phyloP scores from a whole-genome alignment of 2,797 vertebrate genomes.

The Gadopsis bispinosus region DNA sequence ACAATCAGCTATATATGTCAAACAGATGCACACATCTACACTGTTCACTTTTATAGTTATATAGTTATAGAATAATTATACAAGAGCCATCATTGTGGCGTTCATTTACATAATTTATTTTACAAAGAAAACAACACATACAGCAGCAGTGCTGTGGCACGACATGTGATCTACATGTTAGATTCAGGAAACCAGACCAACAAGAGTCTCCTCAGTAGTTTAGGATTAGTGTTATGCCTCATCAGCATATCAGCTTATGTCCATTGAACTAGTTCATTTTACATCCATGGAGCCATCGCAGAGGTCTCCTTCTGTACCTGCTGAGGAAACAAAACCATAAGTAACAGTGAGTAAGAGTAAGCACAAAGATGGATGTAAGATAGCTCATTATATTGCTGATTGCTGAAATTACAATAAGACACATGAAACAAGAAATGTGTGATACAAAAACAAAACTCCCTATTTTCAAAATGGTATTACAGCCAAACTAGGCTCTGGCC shows the following conservation, averaged over 20 bases:
- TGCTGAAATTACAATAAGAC: background rate
- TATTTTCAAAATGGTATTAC: background rate
- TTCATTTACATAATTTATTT: slow-evolving; percentile 54
- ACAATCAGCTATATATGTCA: background rate
- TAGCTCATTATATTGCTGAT: too few species aligned
- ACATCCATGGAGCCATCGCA: slow-evolving; percentile 88
- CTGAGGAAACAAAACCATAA: slow-evolving; percentile 49
- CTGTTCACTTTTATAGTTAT: background rate
- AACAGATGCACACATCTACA: background rate
- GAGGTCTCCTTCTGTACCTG: slow-evolving; percentile 88
- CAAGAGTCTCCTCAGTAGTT: slow-evolving; percentile 14
- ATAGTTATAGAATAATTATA: slow-evolving; percentile 2
- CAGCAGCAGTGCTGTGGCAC: background rate
- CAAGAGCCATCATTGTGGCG: background rate
- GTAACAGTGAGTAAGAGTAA: too few species aligned
- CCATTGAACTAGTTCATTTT: slow-evolving; percentile 34
- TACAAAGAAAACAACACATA: slow-evolving; percentile 35
- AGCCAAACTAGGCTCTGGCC: background rate
- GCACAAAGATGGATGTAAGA: too few species aligned
- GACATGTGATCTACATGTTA: slow-evolving; percentile 4
- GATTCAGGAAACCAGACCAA: background rate
- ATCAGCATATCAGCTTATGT: background rate
- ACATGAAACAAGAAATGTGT: background rate
- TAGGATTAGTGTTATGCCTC: background rate
- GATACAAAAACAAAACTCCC: background rate